Conservation (phyloP, 2,888 invertebrate species). For the Iselma pallidipennis region DNA sequence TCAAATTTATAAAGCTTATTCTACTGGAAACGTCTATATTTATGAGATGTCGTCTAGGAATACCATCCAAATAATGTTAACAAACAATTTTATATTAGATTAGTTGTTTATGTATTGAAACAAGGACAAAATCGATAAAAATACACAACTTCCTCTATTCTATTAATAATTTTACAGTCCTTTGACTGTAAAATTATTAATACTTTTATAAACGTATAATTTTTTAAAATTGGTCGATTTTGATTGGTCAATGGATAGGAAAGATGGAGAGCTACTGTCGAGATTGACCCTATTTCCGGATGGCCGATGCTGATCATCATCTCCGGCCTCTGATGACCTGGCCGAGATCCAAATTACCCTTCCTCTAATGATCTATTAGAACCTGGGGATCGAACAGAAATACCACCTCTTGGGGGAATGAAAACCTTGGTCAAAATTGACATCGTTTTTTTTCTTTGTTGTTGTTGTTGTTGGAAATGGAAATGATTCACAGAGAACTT, state of each 20-base stretch:
- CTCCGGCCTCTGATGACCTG: slow-evolving; percentile 42
- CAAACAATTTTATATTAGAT: neutral
- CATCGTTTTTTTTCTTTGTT: too few relatives aligned
- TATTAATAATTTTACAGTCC: neutral
- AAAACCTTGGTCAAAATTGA: neutral
- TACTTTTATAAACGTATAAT: neutral
- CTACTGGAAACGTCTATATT: slow-evolving; percentile 17
- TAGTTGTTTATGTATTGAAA: slow-evolving; percentile 4
- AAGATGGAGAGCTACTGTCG: slow-evolving; percentile 9
- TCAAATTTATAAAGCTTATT: slow-evolving; percentile 35
- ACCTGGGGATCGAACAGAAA: slow-evolving; percentile 5
- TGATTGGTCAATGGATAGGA: slow-evolving; percentile 13
- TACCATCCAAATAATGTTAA: too few relatives aligned
- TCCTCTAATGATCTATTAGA: slow-evolving; percentile 30
- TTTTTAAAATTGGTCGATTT: slow-evolving; percentile 23
- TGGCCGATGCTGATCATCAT: slow-evolving; percentile 37
- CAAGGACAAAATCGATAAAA: slow-evolving; percentile 5
- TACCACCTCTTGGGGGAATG: neutral
- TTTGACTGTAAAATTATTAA: too few relatives aligned
- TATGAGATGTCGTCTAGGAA: slow-evolving; percentile 1
- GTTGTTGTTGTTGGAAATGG: too few relatives aligned
- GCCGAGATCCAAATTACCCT: slow-evolving; percentile 31
- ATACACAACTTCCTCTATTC: slow-evolving; percentile 18
- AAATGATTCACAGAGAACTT: too few relatives aligned
- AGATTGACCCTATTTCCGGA: slow-evolving; percentile 30